Evolutionary conservation across 2,113 vertebrate species (phyloP).

Genomic region (Chaetodon auriga): DNA sequence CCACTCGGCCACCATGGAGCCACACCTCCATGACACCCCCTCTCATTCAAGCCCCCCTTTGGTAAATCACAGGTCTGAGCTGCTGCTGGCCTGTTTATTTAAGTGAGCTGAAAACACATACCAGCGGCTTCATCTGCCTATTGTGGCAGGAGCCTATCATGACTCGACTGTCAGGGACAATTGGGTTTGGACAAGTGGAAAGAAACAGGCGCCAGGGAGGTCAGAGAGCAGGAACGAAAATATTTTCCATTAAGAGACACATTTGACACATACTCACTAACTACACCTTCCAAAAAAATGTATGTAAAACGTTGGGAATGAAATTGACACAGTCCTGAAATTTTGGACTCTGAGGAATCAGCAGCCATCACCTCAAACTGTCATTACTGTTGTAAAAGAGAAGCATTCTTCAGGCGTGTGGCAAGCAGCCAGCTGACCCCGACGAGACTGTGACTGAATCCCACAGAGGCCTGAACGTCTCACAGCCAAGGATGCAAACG

Average conservation of each 20-base stretch:
- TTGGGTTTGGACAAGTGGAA: slow-evolving; percentile 21
- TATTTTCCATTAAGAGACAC: slow-evolving; percentile 1
- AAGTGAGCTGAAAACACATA: slow-evolving; percentile 65
- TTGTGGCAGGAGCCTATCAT: slow-evolving; percentile 46
- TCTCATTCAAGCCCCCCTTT: slow-evolving; percentile 17
- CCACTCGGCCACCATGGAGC: background rate
- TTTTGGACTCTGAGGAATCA: background rate
- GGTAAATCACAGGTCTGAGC: slow-evolving; percentile 25
- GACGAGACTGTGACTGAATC: background rate
- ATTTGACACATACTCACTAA: background rate
- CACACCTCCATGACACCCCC: slow-evolving; percentile 5
- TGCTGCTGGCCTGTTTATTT: slow-evolving; percentile 57
- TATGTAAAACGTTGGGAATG: no score
- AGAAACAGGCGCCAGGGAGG: slow-evolving; percentile 40
- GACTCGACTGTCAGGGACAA: slow-evolving; percentile 40
- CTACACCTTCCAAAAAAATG: background rate
- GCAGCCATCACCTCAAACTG: background rate
- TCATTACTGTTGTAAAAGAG: background rate
- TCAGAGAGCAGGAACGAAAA: slow-evolving; percentile 48
- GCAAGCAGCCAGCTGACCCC: background rate
- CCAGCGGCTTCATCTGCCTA: slow-evolving; percentile 51
- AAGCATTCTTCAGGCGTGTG: slow-evolving; percentile 1
- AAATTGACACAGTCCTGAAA: background rate
- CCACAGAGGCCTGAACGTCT: background rate
- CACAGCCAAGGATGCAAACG: slow-evolving; percentile 4